Evolutionary conservation across 2,797 vertebrate species (phyloP).

Genomic region (Natrix natrix): DNA sequence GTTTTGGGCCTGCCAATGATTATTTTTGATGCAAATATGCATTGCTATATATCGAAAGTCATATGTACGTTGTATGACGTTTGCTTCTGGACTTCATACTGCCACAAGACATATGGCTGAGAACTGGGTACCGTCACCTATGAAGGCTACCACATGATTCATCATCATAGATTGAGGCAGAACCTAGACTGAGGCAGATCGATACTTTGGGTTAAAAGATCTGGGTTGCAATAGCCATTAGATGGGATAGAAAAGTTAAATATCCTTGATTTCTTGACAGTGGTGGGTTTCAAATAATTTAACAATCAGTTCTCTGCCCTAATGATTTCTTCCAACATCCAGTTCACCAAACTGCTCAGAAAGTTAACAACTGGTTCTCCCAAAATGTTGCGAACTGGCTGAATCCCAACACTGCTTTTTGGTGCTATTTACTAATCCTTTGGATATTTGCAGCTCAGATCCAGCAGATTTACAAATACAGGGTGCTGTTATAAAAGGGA

Average conservation of each 20-base stretch:
- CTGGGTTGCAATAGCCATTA: not conserved
- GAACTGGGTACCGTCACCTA: not conserved
- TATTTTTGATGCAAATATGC: not conserved
- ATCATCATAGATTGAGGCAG: not conserved
- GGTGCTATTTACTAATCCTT: not conserved
- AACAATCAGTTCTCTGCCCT: too few species aligned
- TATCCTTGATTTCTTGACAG: too few species aligned
- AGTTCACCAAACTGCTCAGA: too few species aligned
- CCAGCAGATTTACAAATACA: not conserved
- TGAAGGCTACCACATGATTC: not conserved
- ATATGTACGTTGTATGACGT: not conserved
- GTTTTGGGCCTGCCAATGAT: not conserved
- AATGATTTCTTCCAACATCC: too few species aligned
- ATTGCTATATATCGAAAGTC: not conserved
- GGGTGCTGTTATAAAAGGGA: not conserved
- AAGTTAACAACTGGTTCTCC: too few species aligned
- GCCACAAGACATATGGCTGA: not conserved
- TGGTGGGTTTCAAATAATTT: too few species aligned
- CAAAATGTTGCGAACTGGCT: too few species aligned
- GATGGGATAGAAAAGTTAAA: not conserved
- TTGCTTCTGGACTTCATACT: not conserved
- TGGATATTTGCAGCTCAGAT: not conserved
- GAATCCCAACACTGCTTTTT: not conserved
- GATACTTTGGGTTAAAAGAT: not conserved
- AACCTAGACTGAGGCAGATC: not conserved